Evolutionary conservation across 2,888 invertebrate genomes (phyloP), one percentile per base, ranked within the genome.

Genomic region (Sarcophaga rosellei): DNA sequence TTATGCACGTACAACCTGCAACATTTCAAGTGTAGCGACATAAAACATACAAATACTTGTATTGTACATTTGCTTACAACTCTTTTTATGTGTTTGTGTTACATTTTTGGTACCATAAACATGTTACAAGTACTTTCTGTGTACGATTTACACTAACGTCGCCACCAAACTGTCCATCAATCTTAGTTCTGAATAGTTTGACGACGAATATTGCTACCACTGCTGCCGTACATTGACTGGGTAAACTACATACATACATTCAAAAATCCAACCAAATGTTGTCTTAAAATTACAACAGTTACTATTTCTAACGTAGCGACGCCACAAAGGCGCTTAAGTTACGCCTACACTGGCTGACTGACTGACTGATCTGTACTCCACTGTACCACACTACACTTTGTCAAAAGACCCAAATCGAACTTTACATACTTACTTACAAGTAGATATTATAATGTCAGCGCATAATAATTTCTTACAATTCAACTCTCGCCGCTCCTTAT

Each of bases 261-360:
- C 47, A 69, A 81, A 62, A 73, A 74, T 74, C 63, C 75, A 68
- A 66, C 72, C 74, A 44, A 66, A 35, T 80, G 25, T 17, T 78
- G n/a, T 72, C 47, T 81, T 68, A 62, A 70, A 72, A 84, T 85
- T 84, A 70, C 80, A 82, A 65, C 73, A 72, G 72, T 78, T 84
- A 80, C 79, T 59, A 70, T 75, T 75, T 68, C 62, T 66, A 85
- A 85, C 65, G 35, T 35, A 72, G 65, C 85, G 88, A 85, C 88
- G 88, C 88, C 88, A 86, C 70, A 62, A 85, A 88, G 88, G 87
- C 88, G 88, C 88, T 88, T 86, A 87, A 69, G 81, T 63, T 83
- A 74, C 88, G 86, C 88, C 88, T 86, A 89, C 88, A 88, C 86
- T 75, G 62, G 61, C 74, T 15, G 53, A 15, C 15, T 81, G 65